A percentile compares a stretch with the other conserved stretches of the same genome.
phyloP scores from a whole-genome alignment of 2,797 vertebrate species.

The Serranus cabrilla region DNA sequence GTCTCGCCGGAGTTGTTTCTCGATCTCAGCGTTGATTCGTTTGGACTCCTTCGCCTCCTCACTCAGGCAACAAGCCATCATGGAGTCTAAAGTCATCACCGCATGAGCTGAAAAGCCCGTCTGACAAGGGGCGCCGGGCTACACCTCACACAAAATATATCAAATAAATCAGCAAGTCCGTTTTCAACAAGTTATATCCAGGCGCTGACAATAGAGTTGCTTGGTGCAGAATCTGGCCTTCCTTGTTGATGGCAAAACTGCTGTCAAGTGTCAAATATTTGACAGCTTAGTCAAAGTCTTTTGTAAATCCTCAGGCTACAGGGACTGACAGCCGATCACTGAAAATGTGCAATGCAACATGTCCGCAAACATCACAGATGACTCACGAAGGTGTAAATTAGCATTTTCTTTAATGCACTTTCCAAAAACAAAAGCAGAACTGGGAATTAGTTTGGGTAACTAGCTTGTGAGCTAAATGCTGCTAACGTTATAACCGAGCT shows the following conservation, averaged over 20 bases:
- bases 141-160: slow-evolving; percentile 58
- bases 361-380: slow-evolving; percentile 18
- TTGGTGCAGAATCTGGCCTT: slow-evolving; percentile 53
- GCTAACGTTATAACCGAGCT: slow-evolving; percentile 51
- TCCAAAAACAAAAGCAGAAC: neutral
- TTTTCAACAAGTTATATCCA: slow-evolving; percentile 44
- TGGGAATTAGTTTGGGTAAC: slow-evolving; percentile 24
- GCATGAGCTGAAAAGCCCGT: slow-evolving; percentile 81
- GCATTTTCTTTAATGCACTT: slow-evolving; percentile 19
- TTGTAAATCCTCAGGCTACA: slow-evolving; percentile 51
- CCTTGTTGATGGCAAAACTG: slow-evolving; percentile 46
- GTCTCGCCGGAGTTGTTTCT: slow-evolving; percentile 97
- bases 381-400: slow-evolving; percentile 7
- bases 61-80: slow-evolving; percentile 99
- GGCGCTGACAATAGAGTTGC: neutral
- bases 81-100: slow-evolving; percentile 98
- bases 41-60: slow-evolving; percentile 99
- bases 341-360: slow-evolving; percentile 32
- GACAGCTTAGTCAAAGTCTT: slow-evolving; percentile 62
- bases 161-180: slow-evolving; percentile 34
- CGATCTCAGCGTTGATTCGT: slow-evolving; percentile 98
- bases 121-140: slow-evolving; percentile 66
- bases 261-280: slow-evolving; percentile 72
- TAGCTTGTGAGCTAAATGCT: slow-evolving; percentile 56
- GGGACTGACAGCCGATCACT: slow-evolving; percentile 18